phyloP scores from a whole-genome alignment of 1,140 invertebrate genomes.

The Brachionus plicatilis region DNA sequence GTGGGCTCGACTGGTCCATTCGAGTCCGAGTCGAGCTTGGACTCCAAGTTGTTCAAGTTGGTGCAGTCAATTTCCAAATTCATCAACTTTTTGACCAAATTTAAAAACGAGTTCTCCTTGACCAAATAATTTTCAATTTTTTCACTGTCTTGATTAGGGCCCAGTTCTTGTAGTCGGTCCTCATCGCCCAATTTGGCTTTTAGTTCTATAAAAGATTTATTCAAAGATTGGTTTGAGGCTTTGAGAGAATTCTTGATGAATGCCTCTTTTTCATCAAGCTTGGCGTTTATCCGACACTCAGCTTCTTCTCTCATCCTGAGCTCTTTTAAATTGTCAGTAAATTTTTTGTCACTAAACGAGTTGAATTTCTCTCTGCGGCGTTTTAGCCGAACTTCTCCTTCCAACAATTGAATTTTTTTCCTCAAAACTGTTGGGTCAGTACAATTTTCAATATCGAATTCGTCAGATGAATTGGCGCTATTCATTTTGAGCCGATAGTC shows the following conservation, averaged over 20 bases:
- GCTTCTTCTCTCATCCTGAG: background rate
- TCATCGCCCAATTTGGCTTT: slow-evolving; percentile 2
- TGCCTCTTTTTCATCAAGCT: slow-evolving; percentile 22
- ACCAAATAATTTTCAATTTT: background rate
- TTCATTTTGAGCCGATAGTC: background rate
- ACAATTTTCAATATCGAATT: slow-evolving; percentile 2
- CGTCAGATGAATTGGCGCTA: background rate
- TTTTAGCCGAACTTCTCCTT: background rate
- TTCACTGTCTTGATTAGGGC: background rate
- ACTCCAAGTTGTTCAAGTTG: background rate
- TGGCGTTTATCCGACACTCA: background rate
- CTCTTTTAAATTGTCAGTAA: background rate
- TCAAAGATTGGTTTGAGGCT: background rate
- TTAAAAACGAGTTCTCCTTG: background rate
- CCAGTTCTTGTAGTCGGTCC: background rate
- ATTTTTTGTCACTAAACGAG: background rate
- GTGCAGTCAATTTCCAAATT: background rate
- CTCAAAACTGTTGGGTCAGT: background rate
- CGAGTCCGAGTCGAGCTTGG: background rate
- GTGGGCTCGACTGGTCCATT: background rate
- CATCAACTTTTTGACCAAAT: background rate
- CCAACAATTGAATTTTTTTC: background rate
- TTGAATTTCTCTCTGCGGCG: background rate
- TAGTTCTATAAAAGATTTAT: background rate
- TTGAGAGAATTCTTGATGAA: background rate